Base-by-base conservation (phyloP, 1,140 invertebrate species). In the Teleopsis dalmanni region DNA sequence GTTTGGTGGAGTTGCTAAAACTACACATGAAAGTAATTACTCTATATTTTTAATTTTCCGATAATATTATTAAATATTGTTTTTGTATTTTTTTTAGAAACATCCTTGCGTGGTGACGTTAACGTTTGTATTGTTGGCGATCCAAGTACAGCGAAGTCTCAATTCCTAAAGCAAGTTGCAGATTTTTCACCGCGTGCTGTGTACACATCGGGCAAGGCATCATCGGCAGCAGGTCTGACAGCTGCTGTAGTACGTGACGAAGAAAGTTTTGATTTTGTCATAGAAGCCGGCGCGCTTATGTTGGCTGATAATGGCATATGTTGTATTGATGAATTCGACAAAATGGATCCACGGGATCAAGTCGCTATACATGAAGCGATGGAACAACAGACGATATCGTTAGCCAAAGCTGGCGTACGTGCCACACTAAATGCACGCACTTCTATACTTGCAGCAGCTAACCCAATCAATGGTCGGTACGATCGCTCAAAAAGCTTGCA, bases 321-420 rank as follows among this genome's bases (percentile, higher is more conserved):
- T 71, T 99, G 96, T 69, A 99, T 99, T 57, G 96, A 99, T 70
- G 96, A 99, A 75, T 99, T 99, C 74, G 97, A 99, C 65, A 99
- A 99, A 77, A 99, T 99, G 97, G 96, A 99, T 71, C 78, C 80
- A 1, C 82, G 84, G 50, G 96, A 99, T 79, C 95, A 98, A 73
- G 95, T 99, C 6, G 96, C 97, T 22, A 99, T 98, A 65, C 96
- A 99, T 73, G 97, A 99, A 78, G 97, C 96, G 38, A 99, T 99
- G 97, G 97, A 99, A 80, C 97, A 99, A 67, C 97, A 99, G 73
- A 99, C 96, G 1, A 99, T 99, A 63, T 97, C 95, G 2, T 83
- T 99, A 44, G 95, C 97, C 0, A 98, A 99, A 80, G 96, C 97
- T 46, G 96, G 96, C 38, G 92, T 99, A 0, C 83, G 94, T 65